Conservation (phyloP, 2,888 invertebrate species). For the Balanococcus diminutus region DNA sequence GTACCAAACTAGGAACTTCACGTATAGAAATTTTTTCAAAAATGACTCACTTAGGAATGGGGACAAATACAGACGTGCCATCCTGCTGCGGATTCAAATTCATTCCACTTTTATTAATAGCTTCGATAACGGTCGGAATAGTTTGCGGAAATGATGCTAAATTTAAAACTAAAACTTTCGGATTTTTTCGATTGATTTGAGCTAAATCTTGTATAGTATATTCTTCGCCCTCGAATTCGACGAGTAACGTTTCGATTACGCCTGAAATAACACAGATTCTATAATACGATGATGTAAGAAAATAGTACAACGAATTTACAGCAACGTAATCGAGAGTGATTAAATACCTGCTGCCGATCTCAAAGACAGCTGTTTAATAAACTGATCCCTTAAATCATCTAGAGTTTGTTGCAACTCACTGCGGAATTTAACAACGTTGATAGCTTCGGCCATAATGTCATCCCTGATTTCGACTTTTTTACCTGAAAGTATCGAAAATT, state of each 20-base stretch:
- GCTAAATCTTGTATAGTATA: constrained; percentile 87
- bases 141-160: constrained; percentile 85
- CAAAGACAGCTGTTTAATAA: constrained; percentile 77
- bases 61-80: constrained; percentile 85
- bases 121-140: constrained; percentile 77
- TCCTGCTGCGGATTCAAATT: constrained; percentile 95
- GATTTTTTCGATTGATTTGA: constrained; percentile 84
- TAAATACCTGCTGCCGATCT: constrained; percentile 72
- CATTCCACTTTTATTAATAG: constrained; percentile 81
- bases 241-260: constrained; percentile 76
- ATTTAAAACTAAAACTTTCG: constrained; percentile 84
- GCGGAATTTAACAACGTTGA: constrained; percentile 74
- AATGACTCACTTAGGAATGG: constrained; percentile 77
- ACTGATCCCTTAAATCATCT: constrained; percentile 78
- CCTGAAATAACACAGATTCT: constrained; percentile 63
- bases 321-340: background rate
- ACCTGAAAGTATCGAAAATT: constrained; percentile 56
- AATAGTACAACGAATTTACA: too few species aligned
- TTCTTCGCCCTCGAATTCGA: constrained; percentile 78
- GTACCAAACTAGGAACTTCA: too few species aligned
- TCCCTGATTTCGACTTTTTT: constrained; percentile 73
- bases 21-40: background rate
- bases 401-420: constrained; percentile 71
- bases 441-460: constrained; percentile 72
- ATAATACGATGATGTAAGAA: background rate